Conservation (phyloP, 2,888 invertebrate genomes). For the Coecobrya sp. region DNA sequence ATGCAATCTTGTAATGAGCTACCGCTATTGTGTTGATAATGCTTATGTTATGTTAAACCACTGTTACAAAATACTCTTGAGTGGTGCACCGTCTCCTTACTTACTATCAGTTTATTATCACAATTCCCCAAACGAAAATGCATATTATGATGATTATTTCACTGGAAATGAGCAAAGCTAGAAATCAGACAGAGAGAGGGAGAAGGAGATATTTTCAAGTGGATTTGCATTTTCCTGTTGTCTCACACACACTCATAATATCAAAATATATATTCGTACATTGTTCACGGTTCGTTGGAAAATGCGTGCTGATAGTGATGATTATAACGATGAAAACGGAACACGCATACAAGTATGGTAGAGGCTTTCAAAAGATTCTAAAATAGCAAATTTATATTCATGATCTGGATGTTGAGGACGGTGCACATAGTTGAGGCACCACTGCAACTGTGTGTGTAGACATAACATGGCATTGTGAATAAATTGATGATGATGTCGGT, state of each 20-base stretch:
- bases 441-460: background rate
- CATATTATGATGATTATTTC: conserved; percentile 61
- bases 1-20: conserved; percentile 15
- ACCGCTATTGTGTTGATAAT: background rate
- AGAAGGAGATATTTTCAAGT: conserved; percentile 3
- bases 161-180: conserved; percentile 46
- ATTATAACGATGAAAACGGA: background rate
- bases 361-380: conserved; percentile 40
- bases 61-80: background rate
- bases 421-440: background rate
- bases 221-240: conserved; percentile 56
- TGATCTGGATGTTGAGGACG: conserved; percentile 53
- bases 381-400: conserved; percentile 71
- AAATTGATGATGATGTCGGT: background rate
- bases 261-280: background rate
- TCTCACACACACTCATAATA: conserved; percentile 17
- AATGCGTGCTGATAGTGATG: conserved; percentile 26
- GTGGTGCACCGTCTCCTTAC: background rate
- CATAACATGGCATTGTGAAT: background rate
- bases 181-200: background rate
- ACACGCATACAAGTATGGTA: conserved; percentile 5
- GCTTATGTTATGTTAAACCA: background rate
- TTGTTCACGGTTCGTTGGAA: conserved; percentile 60
- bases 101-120: conserved; percentile 56
- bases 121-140: conserved; percentile 52